Conservation (phyloP, 1,140 invertebrate species). For the Apis dorsata region DNA sequence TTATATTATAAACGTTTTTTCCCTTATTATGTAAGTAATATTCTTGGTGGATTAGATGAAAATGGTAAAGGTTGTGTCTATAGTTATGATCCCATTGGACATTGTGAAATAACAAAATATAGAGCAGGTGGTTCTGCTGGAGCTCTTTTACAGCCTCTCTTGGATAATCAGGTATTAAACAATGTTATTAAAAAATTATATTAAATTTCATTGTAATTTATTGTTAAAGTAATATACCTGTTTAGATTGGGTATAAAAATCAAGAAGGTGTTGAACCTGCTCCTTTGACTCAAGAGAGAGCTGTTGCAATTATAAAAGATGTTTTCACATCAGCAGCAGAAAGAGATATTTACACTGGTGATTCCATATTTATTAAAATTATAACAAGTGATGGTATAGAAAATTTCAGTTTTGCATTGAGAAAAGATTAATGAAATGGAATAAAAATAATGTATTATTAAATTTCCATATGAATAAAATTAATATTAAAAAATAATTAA, state of each 20-base stretch:
- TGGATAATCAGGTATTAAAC: slow-evolving; percentile 89
- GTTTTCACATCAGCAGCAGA: slow-evolving; percentile 98
- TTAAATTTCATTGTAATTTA: slow-evolving; percentile 5
- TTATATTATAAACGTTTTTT: slow-evolving; percentile 99
- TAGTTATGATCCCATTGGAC: slow-evolving; percentile 98
- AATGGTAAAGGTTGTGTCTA: slow-evolving; percentile 96
- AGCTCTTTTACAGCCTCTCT: slow-evolving; percentile 89
- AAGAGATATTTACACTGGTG: slow-evolving; percentile 98
- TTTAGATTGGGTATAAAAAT: slow-evolving; percentile 91
- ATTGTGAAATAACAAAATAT: slow-evolving; percentile 90
- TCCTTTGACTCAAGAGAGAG: slow-evolving; percentile 88
- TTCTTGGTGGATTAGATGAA: slow-evolving; percentile 93
- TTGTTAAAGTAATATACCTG: slow-evolving; percentile 31
- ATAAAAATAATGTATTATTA: slow-evolving; percentile 25
- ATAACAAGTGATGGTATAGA: slow-evolving; percentile 94
- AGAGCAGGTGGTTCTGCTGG: slow-evolving; percentile 92
- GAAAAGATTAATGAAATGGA: slow-evolving; percentile 86
- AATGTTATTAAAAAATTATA: background rate
- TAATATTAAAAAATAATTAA: slow-evolving; percentile 38
- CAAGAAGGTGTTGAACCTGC: slow-evolving; percentile 84
- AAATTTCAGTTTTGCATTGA: slow-evolving; percentile 85
- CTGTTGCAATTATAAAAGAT: slow-evolving; percentile 93
- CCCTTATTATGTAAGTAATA: slow-evolving; percentile 98
- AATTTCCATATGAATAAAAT: slow-evolving; percentile 49
- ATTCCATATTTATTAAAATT: slow-evolving; percentile 92